phyloP scores from a whole-genome alignment of 1,140 invertebrate species.

The Lasaia peninsularis region DNA sequence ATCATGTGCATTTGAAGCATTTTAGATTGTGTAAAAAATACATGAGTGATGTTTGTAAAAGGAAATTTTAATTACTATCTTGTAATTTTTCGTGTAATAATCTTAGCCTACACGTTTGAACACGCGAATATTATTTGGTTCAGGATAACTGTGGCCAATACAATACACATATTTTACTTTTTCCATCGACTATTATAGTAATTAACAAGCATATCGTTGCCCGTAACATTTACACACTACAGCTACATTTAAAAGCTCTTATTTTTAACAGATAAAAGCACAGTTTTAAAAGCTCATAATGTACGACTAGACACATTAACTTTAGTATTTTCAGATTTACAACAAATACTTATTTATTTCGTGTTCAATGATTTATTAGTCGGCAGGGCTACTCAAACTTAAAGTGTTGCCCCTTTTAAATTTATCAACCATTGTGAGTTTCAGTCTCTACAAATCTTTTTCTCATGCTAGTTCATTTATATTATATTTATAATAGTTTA shows the following conservation, averaged over 20 bases:
- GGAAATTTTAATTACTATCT: neutral
- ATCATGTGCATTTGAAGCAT: neutral
- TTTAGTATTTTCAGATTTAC: neutral
- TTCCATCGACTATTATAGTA: neutral
- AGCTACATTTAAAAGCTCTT: constrained; percentile 70
- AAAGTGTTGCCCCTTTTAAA: too few species aligned
- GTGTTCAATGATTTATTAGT: too few species aligned
- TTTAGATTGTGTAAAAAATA: neutral
- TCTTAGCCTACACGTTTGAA: constrained; percentile 4
- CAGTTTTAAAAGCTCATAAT: constrained; percentile 63
- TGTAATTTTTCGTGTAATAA: neutral
- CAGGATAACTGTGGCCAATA: neutral
- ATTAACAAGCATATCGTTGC: constrained; percentile 8
- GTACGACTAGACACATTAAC: constrained; percentile 13
- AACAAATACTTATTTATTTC: too few species aligned
- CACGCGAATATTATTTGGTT: neutral
- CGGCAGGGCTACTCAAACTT: too few species aligned
- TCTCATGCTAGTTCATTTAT: too few species aligned
- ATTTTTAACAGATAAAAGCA: constrained; percentile 57
- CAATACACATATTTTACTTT: neutral
- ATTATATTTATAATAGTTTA: too few species aligned
- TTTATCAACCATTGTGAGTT: too few species aligned
- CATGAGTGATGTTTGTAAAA: neutral
- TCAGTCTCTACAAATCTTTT: too few species aligned
- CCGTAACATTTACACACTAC: constrained; percentile 44